Evolutionary conservation across 2,888 invertebrate species (phyloP), one percentile per base, ranked within the genome.

Genomic region (Hofmannophila pseudospretella): DNA sequence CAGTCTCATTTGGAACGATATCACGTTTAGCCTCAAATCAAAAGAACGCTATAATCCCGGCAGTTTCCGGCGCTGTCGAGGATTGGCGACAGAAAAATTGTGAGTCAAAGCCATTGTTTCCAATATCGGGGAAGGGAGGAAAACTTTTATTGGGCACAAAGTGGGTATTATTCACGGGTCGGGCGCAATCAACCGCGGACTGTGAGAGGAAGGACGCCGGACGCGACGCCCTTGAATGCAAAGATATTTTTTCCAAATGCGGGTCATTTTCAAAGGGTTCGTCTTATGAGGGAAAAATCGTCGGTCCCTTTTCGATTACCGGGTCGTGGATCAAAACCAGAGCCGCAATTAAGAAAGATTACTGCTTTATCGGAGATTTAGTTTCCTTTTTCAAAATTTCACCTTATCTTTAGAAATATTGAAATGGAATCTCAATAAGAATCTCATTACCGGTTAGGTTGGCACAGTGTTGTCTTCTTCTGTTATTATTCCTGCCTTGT

Each of bases 71-170:
- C 49, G 30, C 9, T 44, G 45, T 44, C 49, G 49, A 57, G 50
- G 62, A 54, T 50, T 57, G 58, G 62, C 61, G 70, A 67, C 67
- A 66, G 69, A 74, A 68, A 79, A 79, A 79, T 80, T 76, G 76
- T 67, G 69, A 78, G 69, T 75, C 79, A 77, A 77, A 81, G 77
- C 71, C 67, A 80, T 84, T 85, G 82, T 85, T 84, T 85, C 78
- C 82, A 81, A 84, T 80, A 79, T 77, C 74, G 54, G 44, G 53
- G 62, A 62, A 68, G 63, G 67, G 68, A 66, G 70, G 80, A 68
- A 74, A 80, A 81, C 69, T 84, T 84, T 82, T 84, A 84, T 84
- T 77, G 76, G 70, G 78, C 74, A 76, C 81, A 80, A 84, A 84
- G 85, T 84, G 78, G 74, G 76, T 73, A 80, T 85, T 79, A 82